A percentile compares a stretch with the other conserved stretches of the same genome.
phyloP scores from a whole-genome alignment of 1,140 invertebrate species.

The Ephestia elutella region DNA sequence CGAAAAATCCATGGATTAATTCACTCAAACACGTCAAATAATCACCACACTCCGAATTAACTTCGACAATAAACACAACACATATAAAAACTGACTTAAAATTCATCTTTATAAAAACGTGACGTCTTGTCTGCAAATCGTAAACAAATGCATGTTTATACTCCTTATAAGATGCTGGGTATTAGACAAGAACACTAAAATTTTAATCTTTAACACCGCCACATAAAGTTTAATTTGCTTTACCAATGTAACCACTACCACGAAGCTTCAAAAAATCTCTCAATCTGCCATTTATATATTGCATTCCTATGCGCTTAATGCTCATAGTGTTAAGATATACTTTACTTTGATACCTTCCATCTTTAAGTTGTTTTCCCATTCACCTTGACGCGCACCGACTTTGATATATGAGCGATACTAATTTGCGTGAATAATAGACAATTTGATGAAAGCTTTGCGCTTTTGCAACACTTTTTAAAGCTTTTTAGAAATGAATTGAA shows the following conservation, averaged over 20 bases:
- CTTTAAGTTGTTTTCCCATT: constrained; percentile 2
- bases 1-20: constrained; percentile 17
- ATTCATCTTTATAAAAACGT: constrained; percentile 18
- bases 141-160: constrained; percentile 19
- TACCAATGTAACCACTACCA: background rate
- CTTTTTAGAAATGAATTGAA: background rate
- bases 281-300: background rate
- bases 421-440: constrained; percentile 15
- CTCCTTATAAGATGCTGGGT: background rate
- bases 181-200: background rate
- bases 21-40: constrained; percentile 21
- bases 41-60: constrained; percentile 19
- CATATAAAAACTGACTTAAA: constrained; percentile 19
- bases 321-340: background rate
- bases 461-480: constrained; percentile 3
- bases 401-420: constrained; percentile 23
- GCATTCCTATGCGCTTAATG: background rate
- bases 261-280: background rate
- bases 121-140: constrained; percentile 7
- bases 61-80: constrained; percentile 11
- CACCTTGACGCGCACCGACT: constrained; percentile 9
- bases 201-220: no score
- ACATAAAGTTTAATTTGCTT: constrained; percentile 1
- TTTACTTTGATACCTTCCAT: background rate
- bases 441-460: constrained; percentile 4